Evolutionary conservation across 2,113 vertebrate genomes (phyloP), one percentile per base, ranked within the genome.

Genomic region (Phycodurus eques): DNA sequence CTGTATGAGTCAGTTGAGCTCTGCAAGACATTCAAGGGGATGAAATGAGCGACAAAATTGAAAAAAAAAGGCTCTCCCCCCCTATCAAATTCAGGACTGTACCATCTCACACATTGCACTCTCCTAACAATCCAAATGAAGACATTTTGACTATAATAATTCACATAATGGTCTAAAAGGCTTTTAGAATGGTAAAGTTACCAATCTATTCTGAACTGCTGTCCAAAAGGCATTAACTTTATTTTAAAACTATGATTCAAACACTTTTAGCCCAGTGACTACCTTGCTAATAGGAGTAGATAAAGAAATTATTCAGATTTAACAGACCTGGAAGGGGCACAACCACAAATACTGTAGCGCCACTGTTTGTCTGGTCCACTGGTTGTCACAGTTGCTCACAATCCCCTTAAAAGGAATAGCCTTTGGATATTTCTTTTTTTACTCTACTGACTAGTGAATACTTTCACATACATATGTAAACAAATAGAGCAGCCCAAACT

Each of bases 1-100:
- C 35, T 6, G 6, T 39, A 71, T 75, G 72, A 81, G 63, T 51
- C 73, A 69, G 22, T 71, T 78, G 66, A 70, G 54, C 65, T 75
- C 54, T 70, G 74, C 65, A 86, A 56, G 78, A 72, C 69, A 57
- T 53, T 35, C 60, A 27, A 15, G 35, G 71, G 78, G 75, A 77
- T 19, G 77, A 78, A 74, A 61, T 35, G 53, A 70, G 64, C 78
- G 74, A 75, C 59, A 70, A 75, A 77, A 75, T 39, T 42, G 12
- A 67, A 59, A 71, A 70, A 79, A 59, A 71, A 70, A 79, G 74
- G 33, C 9, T 68, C 68, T 59, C 8, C 81, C 70, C 66, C 43
- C 35, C 43, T 22, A 53, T 63, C n/a, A 61, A 72, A 68, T 73
- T 70, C 15, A 72, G 42, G 39, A 70, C 13, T 65, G 68, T 71